phyloP scores from a whole-genome alignment of 1,140 invertebrate species.

The Hylaeus volcanicus region DNA sequence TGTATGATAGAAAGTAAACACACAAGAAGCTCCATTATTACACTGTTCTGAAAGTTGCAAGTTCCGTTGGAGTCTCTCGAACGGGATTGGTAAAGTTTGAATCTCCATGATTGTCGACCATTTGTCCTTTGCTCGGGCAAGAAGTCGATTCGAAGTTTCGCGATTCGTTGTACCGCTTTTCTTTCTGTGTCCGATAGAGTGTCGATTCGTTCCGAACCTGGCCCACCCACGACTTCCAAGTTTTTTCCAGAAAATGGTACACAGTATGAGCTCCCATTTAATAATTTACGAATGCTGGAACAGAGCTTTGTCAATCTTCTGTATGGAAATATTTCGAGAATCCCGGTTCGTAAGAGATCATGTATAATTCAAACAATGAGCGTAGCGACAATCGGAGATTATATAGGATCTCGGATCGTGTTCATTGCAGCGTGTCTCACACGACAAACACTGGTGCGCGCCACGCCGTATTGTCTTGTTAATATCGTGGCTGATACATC shows the following conservation, averaged over 20 bases:
- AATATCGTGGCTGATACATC: slow-evolving; percentile 16
- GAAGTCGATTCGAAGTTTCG: slow-evolving; percentile 58
- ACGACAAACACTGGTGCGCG: slow-evolving; percentile 41
- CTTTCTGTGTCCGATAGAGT: neutral
- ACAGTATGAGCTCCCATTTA: too few species aligned
- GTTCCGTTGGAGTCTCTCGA: slow-evolving; percentile 31
- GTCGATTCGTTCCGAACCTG: neutral
- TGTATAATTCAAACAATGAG: slow-evolving; percentile 50
- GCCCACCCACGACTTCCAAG: neutral
- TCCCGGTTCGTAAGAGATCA: slow-evolving; percentile 37
- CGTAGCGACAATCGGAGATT: slow-evolving; percentile 52
- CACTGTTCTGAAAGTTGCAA: slow-evolving; percentile 43
- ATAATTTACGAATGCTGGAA: neutral
- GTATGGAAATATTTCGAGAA: slow-evolving; percentile 23
- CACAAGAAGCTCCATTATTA: slow-evolving; percentile 53
- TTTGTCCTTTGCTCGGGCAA: slow-evolving; percentile 47
- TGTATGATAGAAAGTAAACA: slow-evolving; percentile 54
- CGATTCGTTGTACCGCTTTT: slow-evolving; percentile 15
- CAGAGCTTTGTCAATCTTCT: neutral
- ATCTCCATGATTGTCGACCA: slow-evolving; percentile 51
- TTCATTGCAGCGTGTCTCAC: slow-evolving; percentile 46
- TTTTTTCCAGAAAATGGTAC: neutral
- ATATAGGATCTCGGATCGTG: slow-evolving; percentile 47
- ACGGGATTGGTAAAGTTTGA: slow-evolving; percentile 61
- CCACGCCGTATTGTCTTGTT: slow-evolving; percentile 41